Conservation (phyloP, 2,113 vertebrate genomes). For the Pachypanchax playfairii region DNA sequence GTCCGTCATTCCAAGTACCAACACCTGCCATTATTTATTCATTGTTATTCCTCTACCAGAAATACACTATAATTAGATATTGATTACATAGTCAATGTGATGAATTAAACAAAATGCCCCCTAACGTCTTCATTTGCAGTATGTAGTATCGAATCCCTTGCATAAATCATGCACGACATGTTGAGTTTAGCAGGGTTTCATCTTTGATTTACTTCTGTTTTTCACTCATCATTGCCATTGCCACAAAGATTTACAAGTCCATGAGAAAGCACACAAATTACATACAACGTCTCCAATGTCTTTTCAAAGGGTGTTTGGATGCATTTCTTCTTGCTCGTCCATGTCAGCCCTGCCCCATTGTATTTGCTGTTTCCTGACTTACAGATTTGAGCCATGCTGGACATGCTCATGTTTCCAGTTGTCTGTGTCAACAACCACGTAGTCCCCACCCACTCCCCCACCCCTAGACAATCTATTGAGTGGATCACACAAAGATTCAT, state of each 20-base stretch:
- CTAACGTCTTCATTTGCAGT: conserved; percentile 67
- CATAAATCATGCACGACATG: conserved; percentile 59
- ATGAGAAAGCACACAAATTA: conserved; percentile 68
- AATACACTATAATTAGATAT: conserved; percentile 82
- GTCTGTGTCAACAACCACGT: conserved; percentile 86
- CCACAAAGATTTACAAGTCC: conserved; percentile 51
- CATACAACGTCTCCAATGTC: conserved; percentile 80
- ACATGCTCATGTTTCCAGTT: conserved; percentile 83
- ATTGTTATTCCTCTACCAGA: conserved; percentile 80
- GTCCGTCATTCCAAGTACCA: conserved; percentile 69
- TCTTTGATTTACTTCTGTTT: conserved; percentile 40
- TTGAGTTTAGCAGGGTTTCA: conserved; percentile 35
- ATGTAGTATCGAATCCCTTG: conserved; percentile 52
- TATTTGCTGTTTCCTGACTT: conserved; percentile 82
- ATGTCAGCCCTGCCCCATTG: conserved; percentile 82
- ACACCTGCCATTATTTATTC: conserved; percentile 78
- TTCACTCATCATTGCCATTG: conserved; percentile 58
- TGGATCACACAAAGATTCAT: conserved; percentile 80
- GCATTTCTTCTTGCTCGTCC: conserved; percentile 86
- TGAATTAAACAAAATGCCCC: conserved; percentile 79
- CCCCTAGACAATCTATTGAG: conserved; percentile 59
- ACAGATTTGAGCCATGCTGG: conserved; percentile 76
- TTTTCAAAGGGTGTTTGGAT: conserved; percentile 83
- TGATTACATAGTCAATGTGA: conserved; percentile 79
- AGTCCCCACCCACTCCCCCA: conserved; percentile 37